Conservation (phyloP, 1,140 invertebrate genomes). For the Camponotus floridanus region DNA sequence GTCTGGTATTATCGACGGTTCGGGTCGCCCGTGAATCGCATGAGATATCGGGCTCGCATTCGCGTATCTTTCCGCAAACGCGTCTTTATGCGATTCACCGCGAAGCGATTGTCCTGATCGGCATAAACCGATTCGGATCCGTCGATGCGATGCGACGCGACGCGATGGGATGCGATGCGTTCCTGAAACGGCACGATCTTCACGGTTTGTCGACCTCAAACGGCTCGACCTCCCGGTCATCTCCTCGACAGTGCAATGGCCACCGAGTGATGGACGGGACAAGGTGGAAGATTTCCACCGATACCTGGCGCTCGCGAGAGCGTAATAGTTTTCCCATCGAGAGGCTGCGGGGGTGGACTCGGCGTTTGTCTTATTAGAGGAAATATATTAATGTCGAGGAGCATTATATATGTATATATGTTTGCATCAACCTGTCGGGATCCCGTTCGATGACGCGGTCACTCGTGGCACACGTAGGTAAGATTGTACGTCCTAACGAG, state of each 20-base stretch:
- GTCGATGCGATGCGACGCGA: slow-evolving; percentile 14
- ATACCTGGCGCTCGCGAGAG: slow-evolving; percentile 39
- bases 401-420: slow-evolving; percentile 66
- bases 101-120: slow-evolving; percentile 28
- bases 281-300: slow-evolving; percentile 76
- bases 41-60: slow-evolving; percentile 62
- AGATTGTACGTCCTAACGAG: slow-evolving; percentile 78
- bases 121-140: slow-evolving; percentile 44
- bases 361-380: slow-evolving; percentile 75
- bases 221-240: slow-evolving; percentile 48
- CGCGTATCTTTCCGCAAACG: slow-evolving; percentile 53
- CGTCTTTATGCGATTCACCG: slow-evolving; percentile 27
- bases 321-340: slow-evolving; percentile 64
- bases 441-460: slow-evolving; percentile 14
- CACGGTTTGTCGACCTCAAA: slow-evolving; percentile 67
- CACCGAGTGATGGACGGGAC: slow-evolving; percentile 43
- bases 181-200: slow-evolving; percentile 35
- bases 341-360: slow-evolving; percentile 58
- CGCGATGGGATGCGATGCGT: slow-evolving; percentile 1
- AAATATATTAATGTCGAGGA: slow-evolving; percentile 77
- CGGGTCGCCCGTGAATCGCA: slow-evolving; percentile 20
- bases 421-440: slow-evolving; percentile 72
- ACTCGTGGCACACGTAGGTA: slow-evolving; percentile 11
- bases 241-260: slow-evolving; percentile 22
- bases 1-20: slow-evolving; percentile 35